Evolutionary conservation across 2,113 vertebrate genomes (phyloP).

Genomic region (Perccottus glenii): DNA sequence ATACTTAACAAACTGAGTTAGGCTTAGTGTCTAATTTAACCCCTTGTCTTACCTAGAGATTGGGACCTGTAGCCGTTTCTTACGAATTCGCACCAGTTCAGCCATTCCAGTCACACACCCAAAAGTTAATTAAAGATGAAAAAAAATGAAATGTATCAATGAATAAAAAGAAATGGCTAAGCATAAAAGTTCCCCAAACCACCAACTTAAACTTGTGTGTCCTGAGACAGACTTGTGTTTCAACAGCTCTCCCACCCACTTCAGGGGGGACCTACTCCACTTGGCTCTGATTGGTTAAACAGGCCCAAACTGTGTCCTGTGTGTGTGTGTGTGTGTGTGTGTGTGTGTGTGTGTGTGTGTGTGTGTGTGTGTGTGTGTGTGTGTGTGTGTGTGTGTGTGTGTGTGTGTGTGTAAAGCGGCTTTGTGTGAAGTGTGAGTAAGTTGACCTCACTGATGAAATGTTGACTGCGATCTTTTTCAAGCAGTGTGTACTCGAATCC

Average conservation of each 20-base stretch:
- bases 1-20: background rate
- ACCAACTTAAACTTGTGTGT: conserved; percentile 71
- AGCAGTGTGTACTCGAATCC: conserved; percentile 63
- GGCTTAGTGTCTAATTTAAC: background rate
- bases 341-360: no score
- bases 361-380: no score
- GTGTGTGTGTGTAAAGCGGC: conserved; percentile 47
- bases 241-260: conserved; percentile 72
- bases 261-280: conserved; percentile 70
- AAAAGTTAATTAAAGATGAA: conserved; percentile 50
- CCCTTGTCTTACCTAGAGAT: conserved; percentile 76
- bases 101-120: conserved; percentile 70
- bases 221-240: conserved; percentile 74
- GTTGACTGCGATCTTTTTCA: conserved; percentile 75
- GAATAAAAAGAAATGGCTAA: conserved; percentile 25
- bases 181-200: conserved; percentile 68
- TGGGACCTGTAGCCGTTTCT: conserved; percentile 78
- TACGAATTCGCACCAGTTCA: conserved; percentile 77
- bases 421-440: conserved; percentile 64
- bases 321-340: no score
- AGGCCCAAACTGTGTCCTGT: conserved; percentile 55
- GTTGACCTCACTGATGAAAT: conserved; percentile 73
- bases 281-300: conserved; percentile 73
- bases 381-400: no score
- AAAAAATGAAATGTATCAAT: conserved; percentile 28